These are phyloP conservation scores for Spilogale gracilis DNA, from an alignment of 2,113 vertebrate genomes.

Conservation along the genomic window DNA sequence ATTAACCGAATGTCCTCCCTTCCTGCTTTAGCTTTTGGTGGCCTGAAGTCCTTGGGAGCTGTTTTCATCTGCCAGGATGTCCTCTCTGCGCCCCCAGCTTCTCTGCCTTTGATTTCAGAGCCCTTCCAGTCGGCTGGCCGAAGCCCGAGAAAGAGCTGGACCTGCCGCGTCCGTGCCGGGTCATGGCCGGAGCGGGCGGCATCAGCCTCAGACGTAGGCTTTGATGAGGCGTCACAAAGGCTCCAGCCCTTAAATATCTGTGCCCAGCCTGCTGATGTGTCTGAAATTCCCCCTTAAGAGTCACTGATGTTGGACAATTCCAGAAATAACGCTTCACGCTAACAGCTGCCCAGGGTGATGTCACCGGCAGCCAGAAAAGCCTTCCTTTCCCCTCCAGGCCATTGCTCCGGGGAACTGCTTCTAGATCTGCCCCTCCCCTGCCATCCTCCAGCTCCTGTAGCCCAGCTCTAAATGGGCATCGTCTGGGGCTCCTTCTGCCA, in stretches of 20 bases:
- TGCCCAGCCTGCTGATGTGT: background rate
- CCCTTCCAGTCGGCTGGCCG: background rate
- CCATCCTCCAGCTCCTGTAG: background rate
- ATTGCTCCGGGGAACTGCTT: background rate
- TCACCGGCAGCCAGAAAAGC: slow-evolving; percentile 24
- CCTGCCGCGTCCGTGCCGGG: background rate
- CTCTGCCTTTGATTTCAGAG: background rate
- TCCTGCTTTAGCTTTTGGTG: background rate
- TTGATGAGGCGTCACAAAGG: background rate
- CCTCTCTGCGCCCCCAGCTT: background rate
- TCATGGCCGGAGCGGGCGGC: background rate
- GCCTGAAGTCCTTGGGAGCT: background rate
- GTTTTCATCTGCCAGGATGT: background rate
- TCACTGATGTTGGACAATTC: slow-evolving; percentile 26
- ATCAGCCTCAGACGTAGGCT: background rate
- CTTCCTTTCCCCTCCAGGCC: background rate
- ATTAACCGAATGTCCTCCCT: background rate
- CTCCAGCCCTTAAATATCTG: slow-evolving; percentile 62
- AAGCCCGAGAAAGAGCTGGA: background rate
- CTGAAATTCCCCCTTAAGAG: slow-evolving; percentile 54
- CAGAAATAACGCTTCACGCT: slow-evolving; percentile 64
- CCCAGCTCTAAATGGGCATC: background rate
- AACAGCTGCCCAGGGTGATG: slow-evolving; percentile 59
- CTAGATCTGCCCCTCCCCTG: background rate
- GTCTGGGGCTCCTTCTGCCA: background rate